A percentile compares a stretch with the other conserved stretches of the same genome.
These are phyloP conservation scores for Chloroceryle aenea DNA, from an alignment of 2,113 vertebrate genomes.

Conservation along the genomic window DNA sequence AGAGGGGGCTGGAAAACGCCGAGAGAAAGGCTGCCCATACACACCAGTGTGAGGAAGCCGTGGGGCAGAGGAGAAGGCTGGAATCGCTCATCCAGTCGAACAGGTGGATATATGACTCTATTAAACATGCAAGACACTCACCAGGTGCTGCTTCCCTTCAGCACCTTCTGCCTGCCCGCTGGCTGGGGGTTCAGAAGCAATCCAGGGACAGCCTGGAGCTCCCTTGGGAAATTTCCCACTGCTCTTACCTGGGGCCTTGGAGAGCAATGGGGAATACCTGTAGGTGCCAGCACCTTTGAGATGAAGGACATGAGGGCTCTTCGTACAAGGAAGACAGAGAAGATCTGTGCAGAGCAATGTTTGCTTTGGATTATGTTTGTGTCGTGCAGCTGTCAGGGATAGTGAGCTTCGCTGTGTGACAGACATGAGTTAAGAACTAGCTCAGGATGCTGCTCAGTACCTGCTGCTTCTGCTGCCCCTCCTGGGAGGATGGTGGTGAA, in stretches of 20 bases:
- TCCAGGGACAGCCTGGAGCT: neutral
- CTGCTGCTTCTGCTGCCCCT: neutral
- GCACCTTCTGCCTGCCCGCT: neutral
- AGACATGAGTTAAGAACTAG: neutral
- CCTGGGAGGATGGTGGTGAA: neutral
- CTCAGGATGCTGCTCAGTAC: fast-evolving
- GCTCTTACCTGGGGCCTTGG: neutral
- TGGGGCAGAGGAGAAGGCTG: neutral
- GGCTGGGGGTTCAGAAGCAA: neutral
- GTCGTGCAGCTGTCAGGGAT: fast-evolving
- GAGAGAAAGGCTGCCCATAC: neutral
- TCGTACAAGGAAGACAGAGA: neutral
- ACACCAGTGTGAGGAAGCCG: fast-evolving
- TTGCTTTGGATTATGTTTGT: neutral
- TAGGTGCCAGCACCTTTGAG: neutral
- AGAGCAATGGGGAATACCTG: neutral
- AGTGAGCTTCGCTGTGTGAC: neutral
- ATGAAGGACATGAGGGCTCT: fast-evolving
- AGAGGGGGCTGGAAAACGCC: fast-evolving
- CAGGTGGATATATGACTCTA: fast-evolving
- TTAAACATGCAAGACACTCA: neutral
- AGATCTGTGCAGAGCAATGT: neutral
- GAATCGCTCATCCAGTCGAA: fast-evolving
- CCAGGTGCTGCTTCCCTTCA: neutral
- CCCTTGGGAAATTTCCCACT: neutral